phyloP scores from a whole-genome alignment of 1,140 invertebrate species.

The Cardiocondyla obscurior region DNA sequence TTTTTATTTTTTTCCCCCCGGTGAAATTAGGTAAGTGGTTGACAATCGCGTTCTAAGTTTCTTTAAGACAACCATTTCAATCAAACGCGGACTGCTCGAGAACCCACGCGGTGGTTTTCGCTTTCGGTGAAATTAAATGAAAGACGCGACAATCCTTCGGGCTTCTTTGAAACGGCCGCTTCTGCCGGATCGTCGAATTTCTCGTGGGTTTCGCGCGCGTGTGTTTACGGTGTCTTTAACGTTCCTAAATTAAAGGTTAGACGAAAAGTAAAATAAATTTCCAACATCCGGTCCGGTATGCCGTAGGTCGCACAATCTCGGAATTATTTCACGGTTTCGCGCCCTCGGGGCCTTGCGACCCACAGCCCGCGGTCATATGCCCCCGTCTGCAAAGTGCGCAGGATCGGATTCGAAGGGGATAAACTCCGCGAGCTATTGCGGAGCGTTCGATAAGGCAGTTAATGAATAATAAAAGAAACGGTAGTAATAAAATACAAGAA shows the following conservation, averaged over 20 bases:
- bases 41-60: too few species aligned
- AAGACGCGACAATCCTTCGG: background rate
- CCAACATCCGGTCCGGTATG: background rate
- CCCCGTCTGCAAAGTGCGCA: slow-evolving; percentile 12
- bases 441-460: background rate
- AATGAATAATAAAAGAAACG: background rate
- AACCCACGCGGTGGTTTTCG: background rate
- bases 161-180: background rate
- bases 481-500: background rate
- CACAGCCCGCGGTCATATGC: slow-evolving; percentile 75
- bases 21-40: too few species aligned
- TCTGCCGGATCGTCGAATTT: background rate
- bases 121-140: background rate
- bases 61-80: background rate
- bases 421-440: background rate
- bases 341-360: slow-evolving; percentile 74
- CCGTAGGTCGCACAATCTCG: slow-evolving; percentile 56
- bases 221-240: background rate
- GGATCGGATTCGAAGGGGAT: slow-evolving; percentile 24
- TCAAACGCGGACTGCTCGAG: background rate
- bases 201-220: too few species aligned
- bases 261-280: slow-evolving; percentile 39
- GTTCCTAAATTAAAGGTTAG: background rate
- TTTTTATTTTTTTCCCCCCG: too few species aligned
- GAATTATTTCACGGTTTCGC: slow-evolving; percentile 68